These are phyloP conservation scores for Phalacrocorax pelagicus DNA, from an alignment of 2,113 vertebrate species.

Conservation along the genomic window DNA sequence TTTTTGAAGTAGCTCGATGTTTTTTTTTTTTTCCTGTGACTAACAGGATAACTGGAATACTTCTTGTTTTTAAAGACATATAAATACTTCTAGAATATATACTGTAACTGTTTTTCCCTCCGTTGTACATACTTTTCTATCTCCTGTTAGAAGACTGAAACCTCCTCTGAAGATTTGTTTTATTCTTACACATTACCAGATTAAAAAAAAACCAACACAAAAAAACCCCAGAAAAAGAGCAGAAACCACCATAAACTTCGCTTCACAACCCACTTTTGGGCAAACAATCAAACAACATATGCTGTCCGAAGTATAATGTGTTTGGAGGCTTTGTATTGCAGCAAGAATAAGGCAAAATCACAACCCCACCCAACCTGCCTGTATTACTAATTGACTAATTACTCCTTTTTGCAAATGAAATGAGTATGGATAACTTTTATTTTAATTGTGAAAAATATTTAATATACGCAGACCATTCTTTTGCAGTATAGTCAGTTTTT, in stretches of 20 bases:
- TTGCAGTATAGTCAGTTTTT: neutral
- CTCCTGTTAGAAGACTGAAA: neutral
- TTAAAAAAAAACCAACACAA: neutral
- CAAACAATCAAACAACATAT: neutral
- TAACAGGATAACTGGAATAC: conserved; percentile 9
- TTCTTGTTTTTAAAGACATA: neutral
- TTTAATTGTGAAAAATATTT: neutral
- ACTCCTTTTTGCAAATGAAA: neutral
- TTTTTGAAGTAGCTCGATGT: neutral
- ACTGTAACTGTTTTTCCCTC: neutral
- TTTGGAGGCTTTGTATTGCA: neutral
- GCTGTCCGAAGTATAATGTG: neutral
- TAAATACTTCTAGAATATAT: neutral
- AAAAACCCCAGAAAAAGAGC: neutral
- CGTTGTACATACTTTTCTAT: neutral
- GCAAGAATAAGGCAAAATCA: neutral
- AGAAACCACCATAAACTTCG: neutral
- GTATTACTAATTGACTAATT: neutral
- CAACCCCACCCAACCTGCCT: neutral
- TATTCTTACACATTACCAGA: neutral
- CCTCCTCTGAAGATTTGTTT: neutral
- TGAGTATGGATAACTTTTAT: neutral
- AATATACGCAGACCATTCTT: neutral
- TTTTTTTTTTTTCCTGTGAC: neutral
- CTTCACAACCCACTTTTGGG: neutral